These are phyloP conservation scores for Choreutis nemorana DNA, from an alignment of 2,888 invertebrate genomes.

Conservation along the genomic window DNA sequence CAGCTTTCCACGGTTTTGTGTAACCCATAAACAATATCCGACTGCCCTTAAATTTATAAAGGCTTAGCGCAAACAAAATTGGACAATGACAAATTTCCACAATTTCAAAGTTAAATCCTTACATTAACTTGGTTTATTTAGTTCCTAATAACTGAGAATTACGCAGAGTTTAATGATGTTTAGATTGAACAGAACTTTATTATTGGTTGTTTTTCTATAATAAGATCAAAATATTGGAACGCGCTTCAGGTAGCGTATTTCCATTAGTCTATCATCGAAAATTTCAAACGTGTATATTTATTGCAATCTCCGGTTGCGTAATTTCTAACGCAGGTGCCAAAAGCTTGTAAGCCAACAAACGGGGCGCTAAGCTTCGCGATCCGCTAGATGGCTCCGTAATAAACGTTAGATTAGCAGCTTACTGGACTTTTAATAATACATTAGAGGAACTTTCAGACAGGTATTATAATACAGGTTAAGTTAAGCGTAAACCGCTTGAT, in stretches of 20 bases:
- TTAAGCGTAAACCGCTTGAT: too few species aligned
- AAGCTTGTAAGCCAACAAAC: constrained; percentile 56
- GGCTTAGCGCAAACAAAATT: constrained; percentile 9
- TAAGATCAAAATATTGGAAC: too few species aligned
- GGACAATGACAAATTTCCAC: constrained; percentile 11
- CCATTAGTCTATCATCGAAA: too few species aligned
- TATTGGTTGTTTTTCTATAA: too few species aligned
- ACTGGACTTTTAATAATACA: constrained; percentile 21
- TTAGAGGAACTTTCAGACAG: constrained; percentile 3
- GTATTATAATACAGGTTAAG: too few species aligned
- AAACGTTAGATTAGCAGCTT: constrained; percentile 53
- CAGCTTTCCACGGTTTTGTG: constrained; percentile 6
- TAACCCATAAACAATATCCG: constrained; percentile 8
- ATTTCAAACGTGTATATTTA: not conserved
- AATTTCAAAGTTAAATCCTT: constrained; percentile 5
- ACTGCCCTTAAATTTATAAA: constrained; percentile 5
- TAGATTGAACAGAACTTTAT: too few species aligned
- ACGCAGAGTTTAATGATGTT: too few species aligned
- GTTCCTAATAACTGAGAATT: too few species aligned
- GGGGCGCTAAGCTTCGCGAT: constrained; percentile 55
- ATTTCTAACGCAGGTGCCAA: constrained; percentile 56
- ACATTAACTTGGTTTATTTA: not conserved
- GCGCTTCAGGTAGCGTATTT: too few species aligned
- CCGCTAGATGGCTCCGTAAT: constrained; percentile 42
- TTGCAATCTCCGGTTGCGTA: constrained; percentile 24